A percentile compares a stretch with the other conserved stretches of the same genome.
Evolutionary conservation across 2,113 vertebrate species (phyloP).

Genomic region (Brienomyrus longianalis): DNA sequence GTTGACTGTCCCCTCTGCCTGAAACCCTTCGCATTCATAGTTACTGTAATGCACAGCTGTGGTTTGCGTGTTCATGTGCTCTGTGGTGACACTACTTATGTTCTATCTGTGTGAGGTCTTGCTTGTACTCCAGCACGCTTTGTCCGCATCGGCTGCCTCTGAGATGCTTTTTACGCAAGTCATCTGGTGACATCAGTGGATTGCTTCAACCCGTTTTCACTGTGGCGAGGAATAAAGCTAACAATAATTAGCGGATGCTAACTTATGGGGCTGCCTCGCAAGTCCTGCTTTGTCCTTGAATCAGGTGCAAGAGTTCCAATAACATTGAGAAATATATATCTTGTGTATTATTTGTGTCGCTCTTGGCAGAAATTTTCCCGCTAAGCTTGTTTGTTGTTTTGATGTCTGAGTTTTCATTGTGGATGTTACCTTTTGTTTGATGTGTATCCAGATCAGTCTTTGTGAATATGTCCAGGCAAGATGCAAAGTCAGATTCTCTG

Average conservation of each 20-base stretch:
- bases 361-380: not conserved
- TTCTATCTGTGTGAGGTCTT: not conserved
- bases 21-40: not conserved
- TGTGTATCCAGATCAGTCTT: not conserved
- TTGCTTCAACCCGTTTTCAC: not conserved
- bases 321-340: not conserved
- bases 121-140: not conserved
- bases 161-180: not conserved
- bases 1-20: not conserved
- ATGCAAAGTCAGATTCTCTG: not conserved
- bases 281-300: slow-evolving; percentile 21
- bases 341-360: not conserved
- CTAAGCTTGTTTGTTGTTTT: slow-evolving; percentile 8
- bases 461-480: not conserved
- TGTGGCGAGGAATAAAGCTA: not conserved
- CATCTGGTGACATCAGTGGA: not conserved
- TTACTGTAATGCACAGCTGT: slow-evolving; percentile 28
- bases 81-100: slow-evolving; percentile 3
- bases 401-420: slow-evolving; percentile 13
- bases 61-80: slow-evolving; percentile 6
- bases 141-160: not conserved
- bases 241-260: not conserved
- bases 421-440: not conserved
- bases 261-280: not conserved
- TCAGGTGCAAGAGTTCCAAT: slow-evolving; percentile 14